Base-by-base conservation (phyloP, 2,888 invertebrate species). In the Nymphalis polychloros region DNA sequence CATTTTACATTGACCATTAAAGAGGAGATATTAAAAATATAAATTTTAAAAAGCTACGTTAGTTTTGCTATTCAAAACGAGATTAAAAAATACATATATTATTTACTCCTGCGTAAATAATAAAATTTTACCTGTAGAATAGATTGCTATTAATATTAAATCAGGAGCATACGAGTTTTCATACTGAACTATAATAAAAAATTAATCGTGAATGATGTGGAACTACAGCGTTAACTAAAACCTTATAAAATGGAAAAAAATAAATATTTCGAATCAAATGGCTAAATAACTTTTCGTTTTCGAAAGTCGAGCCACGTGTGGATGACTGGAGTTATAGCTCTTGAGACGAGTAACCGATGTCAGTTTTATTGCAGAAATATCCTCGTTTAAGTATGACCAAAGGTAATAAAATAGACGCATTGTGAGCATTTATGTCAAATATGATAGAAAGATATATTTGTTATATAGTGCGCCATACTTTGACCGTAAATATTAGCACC, bases 251-350 rank as follows among this genome's bases (percentile, higher is more conserved):
- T 52, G 16, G 3, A 8, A 52, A 52, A 13, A 20, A 2, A 16
- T 13, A 55, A 17, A 31, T 23, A 23, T 52, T 53, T 53, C 17
- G 7, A 27, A 17, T 81, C 75, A 74, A 86, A 84, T 79, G 84
- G 84, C 83, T 79, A 85, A 88, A 87, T 85, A 85, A 13, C 16
- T 88, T 84, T 81, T 80, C 80, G 79, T 83, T 81, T 81, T 77
- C 68, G 73, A 78, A 82, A 81, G 84, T 78, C 57, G 3, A 35
- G 86, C 6, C 86, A 87, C 82, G 81, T 90, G 90, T 73, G 74
- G 76, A 71, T 86, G 90, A 90, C 90, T 85, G 83, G 78, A 88
- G 84, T 89, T 89, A 87, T 85, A 82, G 82, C 88, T 80, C 85
- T 85, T 82, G 80, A 81, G 78, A 77, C 79, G 76, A 83, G 83